Base-by-base conservation (phyloP, 2,888 invertebrate species). In the Diarsia brunnea region DNA sequence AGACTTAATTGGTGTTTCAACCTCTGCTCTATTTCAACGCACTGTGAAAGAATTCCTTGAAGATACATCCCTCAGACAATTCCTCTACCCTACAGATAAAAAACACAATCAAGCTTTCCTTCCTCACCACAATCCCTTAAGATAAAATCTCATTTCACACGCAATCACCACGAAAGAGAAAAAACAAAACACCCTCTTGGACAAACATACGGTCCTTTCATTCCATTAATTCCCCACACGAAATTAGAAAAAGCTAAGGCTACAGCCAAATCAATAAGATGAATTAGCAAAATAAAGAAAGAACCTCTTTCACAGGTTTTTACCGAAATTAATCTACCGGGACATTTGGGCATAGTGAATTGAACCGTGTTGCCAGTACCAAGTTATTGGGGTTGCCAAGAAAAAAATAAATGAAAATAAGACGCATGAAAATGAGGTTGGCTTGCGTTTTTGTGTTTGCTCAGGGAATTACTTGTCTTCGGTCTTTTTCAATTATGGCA, bases 281-380 rank as follows among this genome's bases (percentile, higher is more conserved):
- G 85, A 86, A 87, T 87, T 88, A 86, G 73, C 85, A 81, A 71
- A 88, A 79, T 79, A 73, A 66, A 78, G 60, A 51, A 70, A 72
- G 31, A 21, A 67, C 43, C 69, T 27, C 85, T 79, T 85, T 71
- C 87, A 84, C 69, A 75, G 81, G 84, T 86, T 85, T 80, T 87
- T 80, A 85, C 81, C 70, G 38, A 84, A 88, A 86, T 88, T 87
- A 87, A 87, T 87, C 82, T 82, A 70, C 74, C 60, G 68, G 73
- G 75, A 84, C 78, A 70, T 74, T 79, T 66, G 31, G 73, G 73
- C 80, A 73, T 65, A 60, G 78, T 69, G 78, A 81, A 84, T 78
- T 75, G 78, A 75, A 79, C 79, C 85, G 75, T 85, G 77, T 87
- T 80, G 79, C 73, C 67, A 67, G 19, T 38, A 70, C 64, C 19